A percentile compares a stretch with the other conserved stretches of the same genome.
Evolutionary conservation across 2,113 vertebrate genomes (phyloP).

Genomic region (Paracanthobrama guichenoti): DNA sequence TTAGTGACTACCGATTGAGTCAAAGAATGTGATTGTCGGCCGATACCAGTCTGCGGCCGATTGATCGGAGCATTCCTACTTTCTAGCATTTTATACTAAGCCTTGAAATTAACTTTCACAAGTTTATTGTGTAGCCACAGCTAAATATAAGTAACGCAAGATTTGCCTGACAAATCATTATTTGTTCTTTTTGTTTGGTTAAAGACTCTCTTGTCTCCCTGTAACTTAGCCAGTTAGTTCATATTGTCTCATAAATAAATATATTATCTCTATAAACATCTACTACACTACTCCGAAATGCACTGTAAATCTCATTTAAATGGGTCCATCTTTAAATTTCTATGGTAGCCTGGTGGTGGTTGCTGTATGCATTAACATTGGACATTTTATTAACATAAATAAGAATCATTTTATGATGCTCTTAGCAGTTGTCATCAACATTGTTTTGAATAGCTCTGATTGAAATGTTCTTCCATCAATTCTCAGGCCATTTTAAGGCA

Average conservation of each 20-base stretch:
- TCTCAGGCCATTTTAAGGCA: not conserved
- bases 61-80: no score
- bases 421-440: constrained; percentile 1
- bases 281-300: not conserved
- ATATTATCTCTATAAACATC: not conserved
- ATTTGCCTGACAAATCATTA: not conserved
- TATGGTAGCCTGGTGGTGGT: not conserved
- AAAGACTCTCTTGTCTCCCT: not conserved
- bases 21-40: no score
- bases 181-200: not conserved
- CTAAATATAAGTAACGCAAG: not conserved
- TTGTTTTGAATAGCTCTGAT: not conserved
- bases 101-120: not conserved
- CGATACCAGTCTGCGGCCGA: no score
- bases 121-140: not conserved
- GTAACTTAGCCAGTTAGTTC: not conserved
- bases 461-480: constrained; percentile 1
- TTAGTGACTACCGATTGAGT: no score
- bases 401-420: not conserved
- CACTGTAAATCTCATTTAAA: not conserved
- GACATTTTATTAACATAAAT: not conserved
- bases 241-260: not conserved
- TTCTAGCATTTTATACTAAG: not conserved
- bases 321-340: not conserved
- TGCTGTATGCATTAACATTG: not conserved